Base-by-base conservation (phyloP, 1,140 invertebrate genomes). In the Drosophila subpulchrella region DNA sequence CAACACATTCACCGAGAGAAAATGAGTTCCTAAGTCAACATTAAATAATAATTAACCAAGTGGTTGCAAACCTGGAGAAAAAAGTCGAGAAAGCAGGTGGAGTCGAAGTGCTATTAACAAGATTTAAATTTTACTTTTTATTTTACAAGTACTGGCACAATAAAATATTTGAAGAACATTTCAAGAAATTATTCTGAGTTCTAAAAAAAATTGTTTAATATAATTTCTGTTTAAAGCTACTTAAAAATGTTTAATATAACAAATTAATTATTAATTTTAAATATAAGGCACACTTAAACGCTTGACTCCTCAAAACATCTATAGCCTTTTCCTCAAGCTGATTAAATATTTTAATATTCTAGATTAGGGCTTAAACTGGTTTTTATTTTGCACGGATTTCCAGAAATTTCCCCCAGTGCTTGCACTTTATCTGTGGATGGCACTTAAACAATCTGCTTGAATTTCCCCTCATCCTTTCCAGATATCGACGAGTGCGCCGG, bases 401-500 rank as follows among this genome's bases (percentile, higher is more conserved):
- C 5, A 15, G 12, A 0, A 13, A 11, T 65, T 66, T 27, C 20
- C 2, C 30, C 1, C 30, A 51, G 59, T 66, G 46, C 15, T 38
- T 34, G 57, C 67, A 66, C 60, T 83, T 83, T 41, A 88, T 80
- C 56, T 67, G 38, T n/a, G 32, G 24, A 48, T 65, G 81, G 54
- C 73, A 81, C 74, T 85, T 62, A 75, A 76, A 60, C 61, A 72
- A 82, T 67, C 38, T 66, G 41, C 42, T 53, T 72, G 66, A 48
- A 60, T 76, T 17, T n/a, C 15, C 63, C 24, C 36, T 39, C 32
- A 13, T 92, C 32, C 48, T 15, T 51, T 51, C 39, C 92, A 94
- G 95, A 96, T 92, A 95, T 98, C 73, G 96, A 97, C 92, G 97
- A 98, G 91, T 98, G 97, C 86, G 94, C 94, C 24, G 96, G 95